Base-by-base conservation (phyloP, 2,113 vertebrate genomes). In the Barnardius zonarius region DNA sequence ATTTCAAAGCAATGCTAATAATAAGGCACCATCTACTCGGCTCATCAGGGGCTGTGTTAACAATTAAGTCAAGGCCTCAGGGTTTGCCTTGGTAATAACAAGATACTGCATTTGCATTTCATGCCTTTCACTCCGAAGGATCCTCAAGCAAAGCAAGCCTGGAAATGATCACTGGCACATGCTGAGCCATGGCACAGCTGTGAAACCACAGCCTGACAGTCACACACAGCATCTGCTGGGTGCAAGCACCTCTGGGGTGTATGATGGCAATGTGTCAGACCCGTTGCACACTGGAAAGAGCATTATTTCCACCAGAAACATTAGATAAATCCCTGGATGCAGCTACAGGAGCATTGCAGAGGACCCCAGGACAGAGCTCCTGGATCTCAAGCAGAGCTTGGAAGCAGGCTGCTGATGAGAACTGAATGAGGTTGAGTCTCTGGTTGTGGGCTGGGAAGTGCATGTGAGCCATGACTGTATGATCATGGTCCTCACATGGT, bases 101-200 rank as follows among this genome's bases (percentile, higher is more conserved):
- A 94, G 64, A 86, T 77, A 70, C 41, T 83, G 46, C 18, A 93
- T 92, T 81, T 88, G 51, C 55, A 86, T 90, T 90, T 90, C 39
- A 61, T 57, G 64, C 48, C 33, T 83, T 80, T 81, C 64, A 61
- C 24, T 88, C 72, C 2, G 2, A 68, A 94, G 64, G 43, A 67
- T 88, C 43, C 51, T 77, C 48, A 88, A 74, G 64, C 46, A 81
- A 90, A 78, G 27, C 11, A 78, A 44, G 16, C 61, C 46, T 72
- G 66, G 51, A 78, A 92, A 86, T 1, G 1, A 93, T 30, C 28
- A 77, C 22, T 0, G 0, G 59, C 2, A 5, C 0, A 0, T 16
- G 23, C 37, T 81, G 64, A 83, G 44, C 49, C 0, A 0, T 37
- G 72, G 41, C 79, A 83, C n/a, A 52, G 18, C 76, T 62, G 37